Evolutionary conservation across 2,888 invertebrate species (phyloP).

Genomic region (Erpobdella octoculata): DNA sequence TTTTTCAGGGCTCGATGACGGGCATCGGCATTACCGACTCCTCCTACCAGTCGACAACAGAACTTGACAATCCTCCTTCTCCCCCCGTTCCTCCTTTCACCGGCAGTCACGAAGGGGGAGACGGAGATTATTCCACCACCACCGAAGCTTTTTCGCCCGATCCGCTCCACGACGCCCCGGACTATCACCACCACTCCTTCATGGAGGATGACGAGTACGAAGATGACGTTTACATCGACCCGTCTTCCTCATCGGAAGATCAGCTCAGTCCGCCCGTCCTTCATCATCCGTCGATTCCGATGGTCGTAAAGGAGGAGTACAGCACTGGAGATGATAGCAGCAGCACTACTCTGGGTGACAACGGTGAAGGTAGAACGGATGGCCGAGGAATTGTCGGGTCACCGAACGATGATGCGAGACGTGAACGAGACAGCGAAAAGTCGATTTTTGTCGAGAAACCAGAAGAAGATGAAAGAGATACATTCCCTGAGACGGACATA

Average conservation of each 20-base stretch:
- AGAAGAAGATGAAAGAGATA: neutral
- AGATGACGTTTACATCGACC: conserved; percentile 23
- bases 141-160: neutral
- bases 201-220: conserved; percentile 19
- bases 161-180: neutral
- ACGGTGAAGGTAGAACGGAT: neutral
- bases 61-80: conserved; percentile 6
- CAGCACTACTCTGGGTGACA: neutral
- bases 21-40: conserved; percentile 10
- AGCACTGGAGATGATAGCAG: neutral
- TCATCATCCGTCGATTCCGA: neutral
- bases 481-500: neutral
- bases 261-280: neutral
- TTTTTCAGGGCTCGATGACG: too few relatives aligned
- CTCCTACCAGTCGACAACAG: neutral
- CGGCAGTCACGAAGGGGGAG: neutral
- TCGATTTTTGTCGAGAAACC: neutral
- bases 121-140: neutral
- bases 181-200: neutral
- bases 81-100: neutral
- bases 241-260: conserved; percentile 5
- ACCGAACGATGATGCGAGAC: neutral
- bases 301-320: neutral
- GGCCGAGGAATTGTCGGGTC: neutral
- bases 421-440: neutral